Evolutionary conservation across 1,140 invertebrate genomes (phyloP).

Genomic region (Paracyclopina nana): DNA sequence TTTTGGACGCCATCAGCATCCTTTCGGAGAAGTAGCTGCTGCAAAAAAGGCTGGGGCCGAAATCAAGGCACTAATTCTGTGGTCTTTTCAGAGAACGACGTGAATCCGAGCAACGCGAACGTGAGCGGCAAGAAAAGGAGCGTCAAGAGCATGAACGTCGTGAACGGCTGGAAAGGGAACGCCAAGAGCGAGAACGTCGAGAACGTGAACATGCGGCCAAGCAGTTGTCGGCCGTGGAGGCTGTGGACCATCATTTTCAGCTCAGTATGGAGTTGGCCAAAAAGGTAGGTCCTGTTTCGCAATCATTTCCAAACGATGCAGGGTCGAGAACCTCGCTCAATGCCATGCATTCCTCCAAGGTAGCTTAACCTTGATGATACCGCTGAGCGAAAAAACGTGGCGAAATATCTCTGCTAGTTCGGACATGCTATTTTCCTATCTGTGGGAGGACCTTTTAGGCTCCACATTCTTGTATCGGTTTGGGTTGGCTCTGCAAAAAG

Average conservation of each 20-base stretch:
- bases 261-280: slow-evolving; percentile 58
- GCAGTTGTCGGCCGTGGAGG: slow-evolving; percentile 41
- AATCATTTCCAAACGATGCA: too few relatives aligned
- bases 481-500: too few relatives aligned
- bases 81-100: background rate
- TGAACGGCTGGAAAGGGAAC: slow-evolving; percentile 24
- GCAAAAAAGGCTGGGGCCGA: background rate
- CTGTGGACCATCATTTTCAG: slow-evolving; percentile 71
- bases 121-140: slow-evolving; percentile 28
- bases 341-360: too few relatives aligned
- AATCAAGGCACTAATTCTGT: too few relatives aligned
- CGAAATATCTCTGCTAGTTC: too few relatives aligned
- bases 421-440: too few relatives aligned
- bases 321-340: too few relatives aligned
- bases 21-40: background rate
- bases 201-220: slow-evolving; percentile 39
- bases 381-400: too few relatives aligned
- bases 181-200: slow-evolving; percentile 32
- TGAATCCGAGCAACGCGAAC: slow-evolving; percentile 36
- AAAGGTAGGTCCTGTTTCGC: too few relatives aligned
- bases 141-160: slow-evolving; percentile 28
- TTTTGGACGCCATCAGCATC: slow-evolving; percentile 1
- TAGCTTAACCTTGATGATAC: too few relatives aligned
- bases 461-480: too few relatives aligned
- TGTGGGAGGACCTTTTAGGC: too few relatives aligned